These are phyloP conservation scores for Hypsibius dujardini DNA, from an alignment of 1,140 invertebrate genomes.

Conservation along the genomic window DNA sequence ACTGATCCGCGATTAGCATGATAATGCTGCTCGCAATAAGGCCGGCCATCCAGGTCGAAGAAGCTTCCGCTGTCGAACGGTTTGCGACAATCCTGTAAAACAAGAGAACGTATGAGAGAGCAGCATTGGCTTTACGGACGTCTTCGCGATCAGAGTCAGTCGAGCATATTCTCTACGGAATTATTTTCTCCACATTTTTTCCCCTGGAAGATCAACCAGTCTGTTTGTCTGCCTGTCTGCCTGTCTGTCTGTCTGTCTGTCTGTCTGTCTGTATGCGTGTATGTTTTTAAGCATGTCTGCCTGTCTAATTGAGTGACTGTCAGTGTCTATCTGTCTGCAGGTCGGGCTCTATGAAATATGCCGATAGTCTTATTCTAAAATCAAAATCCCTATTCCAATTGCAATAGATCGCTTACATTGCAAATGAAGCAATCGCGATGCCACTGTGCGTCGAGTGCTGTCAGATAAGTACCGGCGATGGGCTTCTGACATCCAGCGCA, in stretches of 20 bases:
- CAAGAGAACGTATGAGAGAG: background rate
- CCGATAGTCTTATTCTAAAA: too few species aligned
- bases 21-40: constrained; percentile 95
- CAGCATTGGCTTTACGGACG: background rate
- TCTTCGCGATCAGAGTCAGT: too few species aligned
- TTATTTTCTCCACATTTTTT: background rate
- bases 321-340: background rate
- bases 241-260: background rate
- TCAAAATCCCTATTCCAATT: background rate
- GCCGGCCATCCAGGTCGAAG: constrained; percentile 67
- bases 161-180: too few species aligned
- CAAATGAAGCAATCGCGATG: constrained; percentile 7
- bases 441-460: constrained; percentile 15
- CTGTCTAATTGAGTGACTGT: background rate
- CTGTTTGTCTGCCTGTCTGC: background rate
- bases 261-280: background rate
- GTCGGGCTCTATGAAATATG: too few species aligned
- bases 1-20: constrained; percentile 86
- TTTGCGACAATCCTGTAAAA: background rate
- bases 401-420: constrained; percentile 11
- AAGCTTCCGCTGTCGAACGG: constrained; percentile 11
- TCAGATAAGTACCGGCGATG: constrained; percentile 47
- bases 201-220: background rate
- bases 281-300: background rate
- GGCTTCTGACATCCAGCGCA: constrained; percentile 94